Conservation (phyloP, 2,797 vertebrate genomes). For the Eutrigla gurnardus region DNA sequence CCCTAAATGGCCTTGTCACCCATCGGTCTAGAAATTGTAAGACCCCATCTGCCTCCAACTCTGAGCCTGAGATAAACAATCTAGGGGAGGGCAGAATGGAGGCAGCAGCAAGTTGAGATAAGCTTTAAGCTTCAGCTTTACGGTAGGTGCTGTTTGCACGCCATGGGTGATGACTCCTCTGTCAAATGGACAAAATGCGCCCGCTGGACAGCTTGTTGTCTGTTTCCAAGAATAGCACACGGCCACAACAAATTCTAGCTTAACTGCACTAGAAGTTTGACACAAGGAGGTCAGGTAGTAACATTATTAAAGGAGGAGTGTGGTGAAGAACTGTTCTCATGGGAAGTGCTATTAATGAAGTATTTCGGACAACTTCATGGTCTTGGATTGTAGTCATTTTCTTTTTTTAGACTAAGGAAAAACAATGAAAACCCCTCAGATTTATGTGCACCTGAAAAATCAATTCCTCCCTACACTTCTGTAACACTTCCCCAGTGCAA, state of each 20-base stretch:
- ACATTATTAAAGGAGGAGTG: conserved; percentile 18
- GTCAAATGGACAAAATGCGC: conserved; percentile 36
- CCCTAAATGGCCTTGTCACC: conserved; percentile 67
- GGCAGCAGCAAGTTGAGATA: conserved; percentile 50
- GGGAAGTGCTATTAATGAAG: conserved; percentile 47
- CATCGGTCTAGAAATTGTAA: conserved; percentile 35
- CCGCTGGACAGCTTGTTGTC: conserved; percentile 31
- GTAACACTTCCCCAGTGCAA: not conserved
- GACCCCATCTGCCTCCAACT: conserved; percentile 58
- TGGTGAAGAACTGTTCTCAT: conserved; percentile 20
- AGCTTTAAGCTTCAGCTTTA: conserved; percentile 63
- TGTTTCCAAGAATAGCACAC: conserved; percentile 38
- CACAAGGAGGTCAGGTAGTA: conserved; percentile 32
- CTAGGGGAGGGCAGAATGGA: conserved; percentile 27
- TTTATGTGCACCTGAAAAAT: conserved; percentile 12
- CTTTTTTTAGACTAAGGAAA: not conserved
- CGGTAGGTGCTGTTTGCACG: conserved; percentile 43
- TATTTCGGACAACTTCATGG: not conserved
- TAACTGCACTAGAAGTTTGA: conserved; percentile 39
- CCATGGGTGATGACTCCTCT: conserved; percentile 40
- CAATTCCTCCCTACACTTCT: no score
- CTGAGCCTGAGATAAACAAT: conserved; percentile 37
- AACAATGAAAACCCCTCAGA: conserved; percentile 5
- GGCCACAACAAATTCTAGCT: conserved; percentile 21
- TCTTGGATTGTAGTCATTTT: not conserved